Conservation (phyloP, 2,113 vertebrate species). For the Protomyctophum bolini region DNA sequence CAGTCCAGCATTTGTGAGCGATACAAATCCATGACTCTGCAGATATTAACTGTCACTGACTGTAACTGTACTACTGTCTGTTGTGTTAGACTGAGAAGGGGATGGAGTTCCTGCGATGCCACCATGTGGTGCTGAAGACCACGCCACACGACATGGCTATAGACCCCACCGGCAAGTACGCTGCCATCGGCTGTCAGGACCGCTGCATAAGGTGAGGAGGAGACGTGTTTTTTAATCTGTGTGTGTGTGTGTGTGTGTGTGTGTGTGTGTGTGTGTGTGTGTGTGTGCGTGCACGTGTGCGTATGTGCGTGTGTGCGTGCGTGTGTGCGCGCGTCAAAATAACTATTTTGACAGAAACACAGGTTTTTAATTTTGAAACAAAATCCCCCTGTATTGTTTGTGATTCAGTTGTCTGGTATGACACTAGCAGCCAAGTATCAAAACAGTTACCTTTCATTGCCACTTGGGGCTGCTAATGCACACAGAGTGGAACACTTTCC, state of each 20-base stretch:
- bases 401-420: too few species aligned
- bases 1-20: too few species aligned
- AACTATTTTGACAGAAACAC: too few species aligned
- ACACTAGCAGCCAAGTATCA: too few species aligned
- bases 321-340: background rate
- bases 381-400: too few species aligned
- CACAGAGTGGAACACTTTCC: too few species aligned
- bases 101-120: constrained; percentile 89
- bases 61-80: background rate
- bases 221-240: too few species aligned
- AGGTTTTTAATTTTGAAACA: too few species aligned
- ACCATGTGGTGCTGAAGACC: constrained; percentile 92
- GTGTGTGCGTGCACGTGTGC: constrained; percentile 35
- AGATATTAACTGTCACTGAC: too few species aligned
- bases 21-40: too few species aligned
- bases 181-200: constrained; percentile 95
- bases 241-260: background rate
- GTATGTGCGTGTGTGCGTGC: constrained; percentile 1
- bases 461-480: too few species aligned
- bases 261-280: background rate
- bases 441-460: too few species aligned
- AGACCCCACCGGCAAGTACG: constrained; percentile 90
- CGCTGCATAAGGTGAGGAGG: constrained; percentile 86
- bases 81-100: constrained; percentile 82
- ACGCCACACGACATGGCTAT: constrained; percentile 95